Evolutionary conservation across 2,888 invertebrate species (phyloP), one percentile per base, ranked within the genome.

Genomic region (Stenodema calcarata): DNA sequence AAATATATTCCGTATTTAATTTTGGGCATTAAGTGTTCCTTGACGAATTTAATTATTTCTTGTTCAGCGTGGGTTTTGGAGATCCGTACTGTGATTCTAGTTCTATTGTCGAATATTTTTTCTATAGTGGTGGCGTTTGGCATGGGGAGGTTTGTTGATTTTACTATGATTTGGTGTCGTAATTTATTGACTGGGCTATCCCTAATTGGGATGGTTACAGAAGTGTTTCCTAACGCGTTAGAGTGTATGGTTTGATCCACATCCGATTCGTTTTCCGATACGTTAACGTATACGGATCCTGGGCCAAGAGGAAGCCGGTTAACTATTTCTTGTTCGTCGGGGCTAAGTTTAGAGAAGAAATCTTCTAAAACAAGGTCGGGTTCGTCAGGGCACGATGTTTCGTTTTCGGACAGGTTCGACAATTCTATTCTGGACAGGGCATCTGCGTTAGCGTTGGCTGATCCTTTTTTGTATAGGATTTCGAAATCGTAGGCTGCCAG

Each of bases 401-500:
- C 28, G 44, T 73, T 12, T 44, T 47, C 47, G 35, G 9, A 14
- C 4, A 78, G 81, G 11, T 83, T 27, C 27, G 30, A 27, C 3
- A 76, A 14, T 76, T 73, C 69, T 9, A 76, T 23, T 12, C 85
- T 7, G 0, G 85, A 76, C 1, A 85, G 62, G 3, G 85, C 85
- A 18, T 85, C 76, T 3, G 54, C 85, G 27, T 50, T 76, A 3
- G 50, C 14, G 75, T 83, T 83, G 7, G 18, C 14, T 27, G 69
- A n/a, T 1, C 69, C 83, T 30, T 83, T 62, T 42, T 84, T 85
- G 30, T 85, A 75, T 1, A 30, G n/a, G 18, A 91, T 90, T 85
- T 90, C 88, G 28, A 90, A 91, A 16, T 90, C 89, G 80, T 89
- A 91, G 87, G 91, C 90, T 41, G 90, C 89, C 3, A 91, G 69